phyloP scores from a whole-genome alignment of 2,888 invertebrate genomes.

The Lithophane ornitopus region DNA sequence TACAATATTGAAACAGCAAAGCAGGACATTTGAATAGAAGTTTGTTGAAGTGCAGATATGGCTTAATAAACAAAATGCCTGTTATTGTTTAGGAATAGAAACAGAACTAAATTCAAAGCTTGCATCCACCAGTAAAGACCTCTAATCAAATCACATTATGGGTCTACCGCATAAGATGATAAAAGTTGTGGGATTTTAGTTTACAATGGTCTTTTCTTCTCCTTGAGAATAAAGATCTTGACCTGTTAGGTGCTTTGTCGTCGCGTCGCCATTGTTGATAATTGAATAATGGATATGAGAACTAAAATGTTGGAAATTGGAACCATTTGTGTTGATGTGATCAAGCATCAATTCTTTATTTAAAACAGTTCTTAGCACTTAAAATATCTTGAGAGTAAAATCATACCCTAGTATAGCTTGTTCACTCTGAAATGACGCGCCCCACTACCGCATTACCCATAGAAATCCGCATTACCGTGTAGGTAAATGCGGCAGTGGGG shows the following conservation, averaged over 20 bases:
- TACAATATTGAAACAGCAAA: neutral
- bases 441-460: too few relatives aligned
- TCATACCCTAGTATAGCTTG: too few relatives aligned
- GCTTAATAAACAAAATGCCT: neutral
- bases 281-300: slow-evolving; percentile 48
- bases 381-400: slow-evolving; percentile 2
- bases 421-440: too few relatives aligned
- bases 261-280: slow-evolving; percentile 28
- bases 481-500: too few relatives aligned
- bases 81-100: neutral
- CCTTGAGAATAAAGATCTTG: slow-evolving; percentile 21
- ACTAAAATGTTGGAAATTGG: slow-evolving; percentile 46
- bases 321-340: slow-evolving; percentile 12
- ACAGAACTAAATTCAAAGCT: neutral
- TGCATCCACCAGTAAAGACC: neutral
- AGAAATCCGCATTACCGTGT: too few relatives aligned
- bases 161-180: neutral
- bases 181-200: slow-evolving; percentile 4
- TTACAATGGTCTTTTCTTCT: slow-evolving; percentile 12
- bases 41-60: neutral
- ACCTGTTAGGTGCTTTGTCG: neutral
- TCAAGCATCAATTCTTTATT: slow-evolving; percentile 5
- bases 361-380: neutral
- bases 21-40: neutral
- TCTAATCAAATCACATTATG: slow-evolving; percentile 2